Evolutionary conservation across 1,140 invertebrate species (phyloP).

Genomic region (Rhynchophorus ferrugineus): DNA sequence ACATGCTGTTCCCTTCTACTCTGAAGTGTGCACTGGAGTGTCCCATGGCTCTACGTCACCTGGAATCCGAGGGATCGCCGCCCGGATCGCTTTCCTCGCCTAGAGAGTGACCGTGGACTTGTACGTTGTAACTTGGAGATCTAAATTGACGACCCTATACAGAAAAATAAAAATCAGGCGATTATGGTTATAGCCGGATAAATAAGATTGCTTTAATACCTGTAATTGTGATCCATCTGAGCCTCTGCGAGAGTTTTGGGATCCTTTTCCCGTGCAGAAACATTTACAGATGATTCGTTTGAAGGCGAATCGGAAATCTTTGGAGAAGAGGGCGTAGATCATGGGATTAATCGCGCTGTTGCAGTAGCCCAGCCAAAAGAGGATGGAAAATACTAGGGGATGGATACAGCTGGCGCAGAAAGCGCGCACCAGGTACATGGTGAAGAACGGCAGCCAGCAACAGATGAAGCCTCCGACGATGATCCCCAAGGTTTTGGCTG

Average conservation of each 20-base stretch:
- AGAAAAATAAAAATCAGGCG: not conserved
- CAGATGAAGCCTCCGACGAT: conserved; percentile 90
- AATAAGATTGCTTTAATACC: conserved; percentile 14
- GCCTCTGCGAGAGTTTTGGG: conserved; percentile 45
- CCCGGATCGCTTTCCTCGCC: conserved; percentile 49
- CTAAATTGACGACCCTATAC: conserved; percentile 43
- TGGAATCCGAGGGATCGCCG: conserved; percentile 45
- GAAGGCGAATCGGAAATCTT: conserved; percentile 88
- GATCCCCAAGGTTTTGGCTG: conserved; percentile 87
- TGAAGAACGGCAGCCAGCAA: conserved; percentile 95
- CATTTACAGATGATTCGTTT: conserved; percentile 83
- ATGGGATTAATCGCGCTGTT: conserved; percentile 92
- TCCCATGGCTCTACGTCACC: conserved; percentile 44
- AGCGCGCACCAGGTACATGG: conserved; percentile 78
- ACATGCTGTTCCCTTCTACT: conserved; percentile 27
- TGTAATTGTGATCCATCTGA: conserved; percentile 58
- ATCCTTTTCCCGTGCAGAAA: conserved; percentile 48
- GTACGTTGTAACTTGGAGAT: conserved; percentile 45
- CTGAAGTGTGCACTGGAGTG: conserved; percentile 17
- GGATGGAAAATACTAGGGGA: conserved; percentile 75
- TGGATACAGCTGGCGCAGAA: conserved; percentile 76
- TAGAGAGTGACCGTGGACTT: conserved; percentile 39
- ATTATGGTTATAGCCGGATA: not conserved
- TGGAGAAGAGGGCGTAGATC: conserved; percentile 87
- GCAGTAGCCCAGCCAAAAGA: conserved; percentile 96